Base-by-base conservation (phyloP, 1,140 invertebrate species). In the Drosophila asahinai region DNA sequence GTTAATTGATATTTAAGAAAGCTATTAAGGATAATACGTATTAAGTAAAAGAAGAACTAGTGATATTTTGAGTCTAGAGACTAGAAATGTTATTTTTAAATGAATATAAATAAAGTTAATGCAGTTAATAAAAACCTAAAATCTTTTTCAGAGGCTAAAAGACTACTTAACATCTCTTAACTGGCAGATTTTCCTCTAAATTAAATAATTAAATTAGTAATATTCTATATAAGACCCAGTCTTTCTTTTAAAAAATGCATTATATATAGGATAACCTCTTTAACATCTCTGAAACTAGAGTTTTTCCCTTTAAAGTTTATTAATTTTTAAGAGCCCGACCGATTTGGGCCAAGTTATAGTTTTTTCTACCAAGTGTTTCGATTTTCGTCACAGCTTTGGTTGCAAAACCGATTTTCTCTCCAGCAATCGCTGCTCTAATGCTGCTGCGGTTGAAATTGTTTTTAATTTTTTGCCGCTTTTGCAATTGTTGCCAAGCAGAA, bases 401-500 rank as follows among this genome's bases (percentile, higher is more conserved):
- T 63, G 30, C 19, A 55, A 72, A 70, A 71, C 65, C n/a, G 61
- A 59, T 76, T 61, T 62, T 61, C 58, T 54, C 79, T 77, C 57
- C 47, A 55, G 30, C 30, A 54, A 52, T 71, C 40, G 60, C 27
- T 58, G 45, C 36, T 51, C 70, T 73, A 72, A 72, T 72, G 63
- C 63, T 17, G 55, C 47, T 52, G 70, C 30, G 70, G 66, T 60
- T 71, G 45, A 71, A 59, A 80, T 77, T 68, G 61, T 72, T 72
- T 73, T 43, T 42, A 42, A 55, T 38, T 38, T 55, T 55, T 55
- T 22, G 66, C 47, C 33, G 43, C 14, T 64, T 54, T 57, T 51
- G 75, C 75, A 52, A 68, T 64, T 86, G 83, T 75, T 81, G 74
- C 78, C 82, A 86, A 62, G 75, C 74, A 81, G 81, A 86, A 84